phyloP scores from a whole-genome alignment of 2,113 vertebrate species.

The Pandion haliaetus region DNA sequence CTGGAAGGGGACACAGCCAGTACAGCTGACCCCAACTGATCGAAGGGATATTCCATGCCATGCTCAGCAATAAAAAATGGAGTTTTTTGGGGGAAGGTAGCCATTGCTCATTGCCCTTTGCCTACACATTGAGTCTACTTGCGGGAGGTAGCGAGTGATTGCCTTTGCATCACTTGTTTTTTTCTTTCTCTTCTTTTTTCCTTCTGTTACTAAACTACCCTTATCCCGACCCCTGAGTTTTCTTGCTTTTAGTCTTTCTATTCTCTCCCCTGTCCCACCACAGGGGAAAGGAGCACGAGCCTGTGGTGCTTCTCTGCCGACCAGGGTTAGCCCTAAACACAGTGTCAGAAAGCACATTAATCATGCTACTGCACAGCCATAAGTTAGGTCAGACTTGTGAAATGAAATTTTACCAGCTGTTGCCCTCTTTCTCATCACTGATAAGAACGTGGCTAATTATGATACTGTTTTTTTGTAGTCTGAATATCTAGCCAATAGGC shows the following conservation, averaged over 20 bases:
- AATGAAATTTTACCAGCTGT: background rate
- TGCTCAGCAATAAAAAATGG: background rate
- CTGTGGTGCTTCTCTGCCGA: rapidly evolving
- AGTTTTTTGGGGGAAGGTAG: background rate
- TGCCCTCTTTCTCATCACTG: background rate
- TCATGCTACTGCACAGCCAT: background rate
- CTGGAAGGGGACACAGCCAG: background rate
- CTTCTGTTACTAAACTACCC: background rate
- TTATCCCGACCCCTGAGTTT: background rate
- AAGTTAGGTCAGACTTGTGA: background rate
- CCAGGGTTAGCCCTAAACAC: background rate
- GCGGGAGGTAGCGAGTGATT: background rate
- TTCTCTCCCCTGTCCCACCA: rapidly evolving
- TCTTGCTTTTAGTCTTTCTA: background rate
- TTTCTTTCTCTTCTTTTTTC: background rate
- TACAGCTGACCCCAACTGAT: background rate
- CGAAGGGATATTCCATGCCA: background rate
- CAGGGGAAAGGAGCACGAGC: background rate
- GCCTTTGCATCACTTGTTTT: background rate
- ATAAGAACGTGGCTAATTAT: background rate
- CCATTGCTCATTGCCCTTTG: background rate
- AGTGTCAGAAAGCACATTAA: background rate
- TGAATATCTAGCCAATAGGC: background rate
- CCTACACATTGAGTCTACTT: background rate
- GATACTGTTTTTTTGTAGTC: background rate